Evolutionary conservation across 2,797 vertebrate genomes (phyloP), one percentile per base, ranked within the genome.

Genomic region (Halcyon badia): DNA sequence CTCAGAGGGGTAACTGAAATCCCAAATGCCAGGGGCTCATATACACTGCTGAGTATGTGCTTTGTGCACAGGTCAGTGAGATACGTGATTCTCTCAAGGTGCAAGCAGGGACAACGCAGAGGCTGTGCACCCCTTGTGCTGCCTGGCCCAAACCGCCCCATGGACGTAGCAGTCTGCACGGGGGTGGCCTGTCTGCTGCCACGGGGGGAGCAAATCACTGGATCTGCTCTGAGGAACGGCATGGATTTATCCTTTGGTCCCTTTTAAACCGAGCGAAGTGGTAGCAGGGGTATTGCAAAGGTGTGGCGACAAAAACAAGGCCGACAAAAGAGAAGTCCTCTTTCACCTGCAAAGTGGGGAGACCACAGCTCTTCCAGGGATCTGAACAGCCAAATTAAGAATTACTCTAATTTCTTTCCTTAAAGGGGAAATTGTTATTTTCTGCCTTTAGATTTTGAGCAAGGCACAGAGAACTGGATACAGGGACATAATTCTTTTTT

Each of bases 11-110:
- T 26, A 82, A 16, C 30, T 0, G 4, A 41, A 10, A 70, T 15
- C 24, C 24, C 46, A 73, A 41, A 22, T 7, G 8, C 16, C 0
- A 0, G 33, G n/a, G 21, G 2, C 8, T 9, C 37, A n/a, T 8
- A 12, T 39, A 72, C 1, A 2, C 19, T 4, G 0, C 56, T 49
- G 58, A 0, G 3, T n/a, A 54, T 0, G 0, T 79, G 70, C 54
- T 78, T 41, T 82, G n/a, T 48, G 54, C 22, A 17, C 1, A 5
- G 73, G n/a, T 70, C 0, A 5, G 20, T 17, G 62, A 37, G 35
- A 39, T 21, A 39, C 1, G 3, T 1, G 22, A 37, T 30, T 37
- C 46, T 65, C 52, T 48, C 1, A 2, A 44, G 54, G 31, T 21
- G 13, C 11, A 11, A 44, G 52, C n/a, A 28, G 24, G 44, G 31